Evolutionary conservation across 2,797 vertebrate species (phyloP).

Genomic region (Diglossa cyanea): DNA sequence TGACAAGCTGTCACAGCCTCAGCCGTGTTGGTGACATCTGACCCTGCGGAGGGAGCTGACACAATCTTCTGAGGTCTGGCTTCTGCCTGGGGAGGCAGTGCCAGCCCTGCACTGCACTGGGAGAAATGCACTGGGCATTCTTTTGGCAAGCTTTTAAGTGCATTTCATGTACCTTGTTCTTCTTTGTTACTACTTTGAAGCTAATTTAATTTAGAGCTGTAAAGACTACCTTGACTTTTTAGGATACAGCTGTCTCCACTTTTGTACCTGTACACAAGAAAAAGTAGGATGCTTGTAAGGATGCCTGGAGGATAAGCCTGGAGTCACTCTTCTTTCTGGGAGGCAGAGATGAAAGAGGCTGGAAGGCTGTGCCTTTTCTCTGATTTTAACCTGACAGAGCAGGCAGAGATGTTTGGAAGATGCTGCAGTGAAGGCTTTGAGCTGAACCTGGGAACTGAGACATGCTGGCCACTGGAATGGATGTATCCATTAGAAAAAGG

Average conservation of each 20-base stretch:
- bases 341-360: neutral
- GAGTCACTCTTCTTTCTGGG: neutral
- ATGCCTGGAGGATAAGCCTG: neutral
- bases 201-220: neutral
- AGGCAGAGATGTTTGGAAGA: neutral
- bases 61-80: neutral
- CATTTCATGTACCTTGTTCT: neutral
- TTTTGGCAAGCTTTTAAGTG: neutral
- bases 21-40: neutral
- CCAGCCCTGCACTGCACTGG: neutral
- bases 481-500: neutral
- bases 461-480: neutral
- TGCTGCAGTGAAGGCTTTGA: neutral
- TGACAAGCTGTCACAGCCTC: constrained; percentile 14
- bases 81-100: neutral
- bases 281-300: neutral
- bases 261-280: neutral
- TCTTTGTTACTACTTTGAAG: neutral
- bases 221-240: neutral
- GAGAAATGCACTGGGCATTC: neutral
- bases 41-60: neutral
- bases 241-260: neutral
- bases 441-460: neutral
- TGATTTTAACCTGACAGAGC: neutral
- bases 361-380: neutral